Evolutionary conservation across 2,888 invertebrate species (phyloP), one percentile per base, ranked within the genome.

Genomic region (Xestia xanthographa): DNA sequence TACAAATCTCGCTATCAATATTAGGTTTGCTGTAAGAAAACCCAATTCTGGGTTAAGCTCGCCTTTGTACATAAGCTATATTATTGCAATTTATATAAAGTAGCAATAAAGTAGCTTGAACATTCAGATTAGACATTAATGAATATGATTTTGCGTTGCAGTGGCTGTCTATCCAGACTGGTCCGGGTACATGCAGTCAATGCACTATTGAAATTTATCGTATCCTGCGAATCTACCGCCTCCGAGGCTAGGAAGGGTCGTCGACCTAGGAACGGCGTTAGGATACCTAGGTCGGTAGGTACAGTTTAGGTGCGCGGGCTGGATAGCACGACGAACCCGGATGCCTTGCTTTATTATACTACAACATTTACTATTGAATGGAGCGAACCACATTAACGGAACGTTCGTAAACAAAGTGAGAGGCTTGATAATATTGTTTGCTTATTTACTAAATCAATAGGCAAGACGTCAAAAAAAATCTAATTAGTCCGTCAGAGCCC

Each of bases 121-220:
- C 75, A 76, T 85, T 75, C 43, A 82, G 73, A 84, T 84, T 65
- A 70, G 80, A 80, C 79, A 76, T 85, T 85, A 80, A 86, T 74
- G 71, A 80, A 65, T 80, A 81, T 87, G 83, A 88, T 89, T 90
- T 87, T 87, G 83, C 84, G 85, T 85, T 83, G 83, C 84, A 85
- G 86, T 89, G 89, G 89, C 87, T 85, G 90, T 91, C 90, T 91
- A 90, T 92, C 89, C 88, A 83, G 89, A 84, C 88, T 86, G 84
- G 88, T 83, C 88, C 87, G 89, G 89, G 90, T 91, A 90, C 88
- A 90, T 91, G 91, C 93, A 95, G 94, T 95, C 94, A 95, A 95
- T 95, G 95, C 92, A 94, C 94, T 94, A 95, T 95, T 95, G 95
- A 95, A 96, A 95, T 95, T 96, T 95, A 96, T 95, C 93, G 95